A percentile compares a stretch with the other conserved stretches of the same genome.
Conservation (phyloP, 37 sponge, comb jelly and placozoan species). For the Halisarca cf. caerulea region DNA sequence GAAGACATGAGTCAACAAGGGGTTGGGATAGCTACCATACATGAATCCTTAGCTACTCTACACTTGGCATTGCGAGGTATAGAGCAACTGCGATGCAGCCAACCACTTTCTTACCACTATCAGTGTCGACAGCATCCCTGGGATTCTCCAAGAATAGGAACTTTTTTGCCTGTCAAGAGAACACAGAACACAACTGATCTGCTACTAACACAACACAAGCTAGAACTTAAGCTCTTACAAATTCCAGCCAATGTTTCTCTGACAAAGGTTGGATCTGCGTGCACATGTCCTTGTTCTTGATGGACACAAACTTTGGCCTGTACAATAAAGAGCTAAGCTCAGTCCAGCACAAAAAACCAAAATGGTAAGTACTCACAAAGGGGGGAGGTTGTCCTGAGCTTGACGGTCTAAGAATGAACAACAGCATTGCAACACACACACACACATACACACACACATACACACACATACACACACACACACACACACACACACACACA, state of each 20-base stretch:
- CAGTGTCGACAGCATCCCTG: background rate
- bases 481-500: too few species aligned
- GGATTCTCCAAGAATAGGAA: conserved; percentile 24
- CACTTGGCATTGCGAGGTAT: too few species aligned
- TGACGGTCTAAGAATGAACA: too few species aligned
- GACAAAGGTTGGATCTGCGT: conserved; percentile 8
- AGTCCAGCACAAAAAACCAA: background rate
- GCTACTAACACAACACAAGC: background rate
- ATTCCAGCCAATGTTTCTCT: background rate
- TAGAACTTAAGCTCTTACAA: conserved; percentile 1
- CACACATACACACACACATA: too few species aligned
- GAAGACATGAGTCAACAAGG: background rate
- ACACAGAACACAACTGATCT: background rate
- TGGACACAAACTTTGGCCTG: background rate
- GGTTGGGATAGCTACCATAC: background rate
- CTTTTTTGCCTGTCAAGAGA: background rate
- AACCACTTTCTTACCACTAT: background rate
- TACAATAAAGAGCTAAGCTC: background rate
- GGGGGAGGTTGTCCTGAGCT: too few species aligned
- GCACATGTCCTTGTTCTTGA: conserved; percentile 26
- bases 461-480: too few species aligned
- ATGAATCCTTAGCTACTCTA: too few species aligned
- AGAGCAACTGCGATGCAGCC: too few species aligned
- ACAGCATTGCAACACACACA: too few species aligned
- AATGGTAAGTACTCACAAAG: background rate